These are phyloP conservation scores for Equus przewalskii DNA, from an alignment of 2,113 vertebrate species.

Conservation along the genomic window DNA sequence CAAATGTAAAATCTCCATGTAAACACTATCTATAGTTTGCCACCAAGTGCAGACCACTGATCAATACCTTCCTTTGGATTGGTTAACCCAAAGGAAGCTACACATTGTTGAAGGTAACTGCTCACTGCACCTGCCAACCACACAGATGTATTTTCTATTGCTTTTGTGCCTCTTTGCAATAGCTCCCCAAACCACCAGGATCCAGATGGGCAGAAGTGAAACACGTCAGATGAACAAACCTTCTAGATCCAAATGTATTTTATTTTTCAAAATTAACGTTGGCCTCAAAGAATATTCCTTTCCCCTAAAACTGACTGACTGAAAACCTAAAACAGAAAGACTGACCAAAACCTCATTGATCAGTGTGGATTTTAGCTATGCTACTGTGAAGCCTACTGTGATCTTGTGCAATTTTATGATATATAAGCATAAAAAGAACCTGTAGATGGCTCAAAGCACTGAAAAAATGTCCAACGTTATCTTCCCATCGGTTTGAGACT, in stretches of 20 bases:
- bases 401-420: not conserved
- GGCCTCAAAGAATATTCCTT: not conserved
- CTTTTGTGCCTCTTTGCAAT: not conserved
- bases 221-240: not conserved
- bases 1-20: not conserved
- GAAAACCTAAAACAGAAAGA: not conserved
- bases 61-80: not conserved
- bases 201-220: not conserved
- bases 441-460: not conserved
- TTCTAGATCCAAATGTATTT: slow-evolving; percentile 23
- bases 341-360: not conserved
- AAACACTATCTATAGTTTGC: not conserved
- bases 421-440: not conserved
- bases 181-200: not conserved
- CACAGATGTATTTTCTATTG: not conserved
- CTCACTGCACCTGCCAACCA: not conserved
- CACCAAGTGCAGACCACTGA: not conserved
- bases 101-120: not conserved
- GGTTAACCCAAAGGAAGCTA: slow-evolving; percentile 26
- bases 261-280: slow-evolving; percentile 1
- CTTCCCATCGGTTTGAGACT: not conserved
- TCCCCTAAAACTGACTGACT: not conserved
- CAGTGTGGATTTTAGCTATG: not conserved
- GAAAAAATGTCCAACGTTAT: not conserved
- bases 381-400: not conserved